phyloP scores from a whole-genome alignment of 2,888 invertebrate genomes.

The Glyphotaelius pellucidus region DNA sequence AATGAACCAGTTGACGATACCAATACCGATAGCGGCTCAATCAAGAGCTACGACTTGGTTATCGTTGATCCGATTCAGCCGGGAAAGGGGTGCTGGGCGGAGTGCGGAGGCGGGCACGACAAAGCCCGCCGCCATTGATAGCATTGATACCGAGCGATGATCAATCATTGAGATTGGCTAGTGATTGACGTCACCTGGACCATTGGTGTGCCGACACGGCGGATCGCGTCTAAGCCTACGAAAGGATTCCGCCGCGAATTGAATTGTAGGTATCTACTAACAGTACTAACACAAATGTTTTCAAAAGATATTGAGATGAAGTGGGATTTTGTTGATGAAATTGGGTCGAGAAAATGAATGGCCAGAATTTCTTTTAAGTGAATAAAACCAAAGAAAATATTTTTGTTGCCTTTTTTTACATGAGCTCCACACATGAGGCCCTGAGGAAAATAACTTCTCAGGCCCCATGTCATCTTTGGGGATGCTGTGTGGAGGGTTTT shows the following conservation, averaged over 20 bases:
- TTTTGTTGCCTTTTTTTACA: no score
- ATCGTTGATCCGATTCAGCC: slow-evolving; percentile 15
- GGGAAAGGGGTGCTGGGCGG: not conserved
- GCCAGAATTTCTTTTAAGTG: not conserved
- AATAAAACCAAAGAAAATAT: not conserved
- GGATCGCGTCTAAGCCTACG: slow-evolving; percentile 16
- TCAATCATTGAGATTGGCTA: slow-evolving; percentile 64
- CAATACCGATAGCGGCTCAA: slow-evolving; percentile 46
- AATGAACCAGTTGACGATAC: slow-evolving; percentile 37
- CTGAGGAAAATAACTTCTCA: no score
- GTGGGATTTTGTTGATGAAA: not conserved
- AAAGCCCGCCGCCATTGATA: slow-evolving; percentile 64
- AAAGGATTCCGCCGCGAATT: slow-evolving; percentile 20
- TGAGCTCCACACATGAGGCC: no score
- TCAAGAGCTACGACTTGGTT: slow-evolving; percentile 39
- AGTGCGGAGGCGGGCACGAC: slow-evolving; percentile 39
- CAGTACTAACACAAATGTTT: not conserved
- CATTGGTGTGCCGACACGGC: slow-evolving; percentile 49
- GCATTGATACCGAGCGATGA: slow-evolving; percentile 55
- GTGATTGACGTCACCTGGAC: slow-evolving; percentile 63
- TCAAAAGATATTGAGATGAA: not conserved
- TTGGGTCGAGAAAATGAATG: not conserved
- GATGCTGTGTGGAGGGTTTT: no score
- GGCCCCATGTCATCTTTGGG: no score
- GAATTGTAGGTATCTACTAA: not conserved